Base-by-base conservation (phyloP, 2,888 invertebrate genomes). In the Julus scanicus region DNA sequence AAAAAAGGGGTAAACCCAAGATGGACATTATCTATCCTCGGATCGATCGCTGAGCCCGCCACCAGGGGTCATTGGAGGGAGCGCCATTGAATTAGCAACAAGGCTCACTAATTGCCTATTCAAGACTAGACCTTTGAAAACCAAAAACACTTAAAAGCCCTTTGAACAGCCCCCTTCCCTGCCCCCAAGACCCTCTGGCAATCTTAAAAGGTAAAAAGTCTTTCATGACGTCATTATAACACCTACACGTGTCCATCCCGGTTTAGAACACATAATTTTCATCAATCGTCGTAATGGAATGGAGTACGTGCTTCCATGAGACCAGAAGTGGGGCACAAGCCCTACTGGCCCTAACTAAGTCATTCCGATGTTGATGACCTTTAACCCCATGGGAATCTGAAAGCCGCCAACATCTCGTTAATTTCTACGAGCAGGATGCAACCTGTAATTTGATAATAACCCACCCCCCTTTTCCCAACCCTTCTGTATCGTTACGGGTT, bases 391-490 rank as follows among this genome's bases (percentile, higher is more conserved):
- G 63, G 63, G 20, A 20, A 63, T 20, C n/a, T n/a, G n/a, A 20
- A 63, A 17, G 4, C 53, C 53, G 4, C 17, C 13, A 53, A 53
- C 53, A 53, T 13, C 15, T 53, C 17, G 20, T 63, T 63, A n/a
- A 20, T 20, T 63, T 63, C 17, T n/a, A 20, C 1, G n/a, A 6
- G 6, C n/a, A 63, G n/a, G 20, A 20, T 8, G 6, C 17, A 63
- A n/a, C 63, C 63, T 63, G 63, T 63, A 63, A 63, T 63, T 63
- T 63, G 63, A 15, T 63, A 63, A n/a, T 20, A 20, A 63, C n/a
- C n/a, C n/a, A n/a, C n/a, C n/a, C 63, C 63, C 63, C 63, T 63
- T 20, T 63, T 63, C 63, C 17, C n/a, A 63, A 63, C 63, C 63
- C 63, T 63, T 63, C 63, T n/a, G 15, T 4, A 11, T 63, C 6